Percentiles rank a stretch among this genome's conserved stretches.
Evolutionary conservation across 1,140 invertebrate species (phyloP).

Genomic region (Pogonomyrmex barbatus): DNA sequence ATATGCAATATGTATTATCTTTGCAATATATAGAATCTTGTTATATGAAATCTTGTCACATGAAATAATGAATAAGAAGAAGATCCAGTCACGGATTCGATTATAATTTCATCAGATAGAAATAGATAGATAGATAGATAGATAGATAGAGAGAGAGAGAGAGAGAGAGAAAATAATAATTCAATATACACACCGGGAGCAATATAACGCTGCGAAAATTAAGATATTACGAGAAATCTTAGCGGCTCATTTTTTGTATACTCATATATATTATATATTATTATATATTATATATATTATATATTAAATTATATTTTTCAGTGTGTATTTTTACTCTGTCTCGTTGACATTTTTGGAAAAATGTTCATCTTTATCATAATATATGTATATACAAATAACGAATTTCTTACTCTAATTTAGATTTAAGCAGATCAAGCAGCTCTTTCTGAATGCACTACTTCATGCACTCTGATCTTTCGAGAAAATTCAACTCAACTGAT

Average conservation of each 20-base stretch:
- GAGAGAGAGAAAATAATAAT: neutral
- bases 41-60: no score
- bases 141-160: neutral
- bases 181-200: constrained; percentile 11
- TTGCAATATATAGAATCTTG: neutral
- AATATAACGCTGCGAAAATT: constrained; percentile 5
- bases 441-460: constrained; percentile 2
- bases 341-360: constrained; percentile 27
- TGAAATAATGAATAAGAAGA: neutral
- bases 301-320: constrained; percentile 56
- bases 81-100: neutral
- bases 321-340: constrained; percentile 55
- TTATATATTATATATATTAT: constrained; percentile 10
- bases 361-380: constrained; percentile 1
- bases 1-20: neutral
- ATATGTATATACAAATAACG: constrained; percentile 11
- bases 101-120: neutral
- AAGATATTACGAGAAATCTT: constrained; percentile 31
- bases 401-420: constrained; percentile 39
- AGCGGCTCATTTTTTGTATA: constrained; percentile 39
- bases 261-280: neutral
- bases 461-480: neutral
- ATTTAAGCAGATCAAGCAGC: constrained; percentile 12
- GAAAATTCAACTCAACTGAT: neutral
- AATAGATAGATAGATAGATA: no score